Conservation (phyloP, 1,140 invertebrate genomes). For the Anthonomus grandis region DNA sequence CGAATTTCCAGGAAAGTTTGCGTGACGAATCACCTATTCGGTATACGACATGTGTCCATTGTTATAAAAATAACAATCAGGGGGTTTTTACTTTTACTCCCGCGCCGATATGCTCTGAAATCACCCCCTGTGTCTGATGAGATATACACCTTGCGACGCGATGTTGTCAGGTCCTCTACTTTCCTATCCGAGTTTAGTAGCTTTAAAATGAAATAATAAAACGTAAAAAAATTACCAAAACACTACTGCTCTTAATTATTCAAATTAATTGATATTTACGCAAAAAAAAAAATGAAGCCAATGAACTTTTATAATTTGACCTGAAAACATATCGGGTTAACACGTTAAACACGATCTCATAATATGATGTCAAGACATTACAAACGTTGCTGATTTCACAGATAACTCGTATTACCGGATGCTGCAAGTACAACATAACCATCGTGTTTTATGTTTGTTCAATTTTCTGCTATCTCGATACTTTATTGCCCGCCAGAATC, state of each 20-base stretch:
- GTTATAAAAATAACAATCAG: conserved; percentile 24
- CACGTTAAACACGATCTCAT: no score
- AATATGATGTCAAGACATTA: neutral
- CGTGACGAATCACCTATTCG: conserved; percentile 19
- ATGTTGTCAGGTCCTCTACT: neutral
- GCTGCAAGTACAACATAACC: conserved; percentile 4
- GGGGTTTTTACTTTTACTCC: conserved; percentile 21
- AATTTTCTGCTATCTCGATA: conserved; percentile 6
- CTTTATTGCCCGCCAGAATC: conserved; percentile 2
- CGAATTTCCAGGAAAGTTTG: conserved; percentile 6
- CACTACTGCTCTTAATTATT: no score
- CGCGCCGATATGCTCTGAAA: conserved; percentile 13
- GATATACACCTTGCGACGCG: conserved; percentile 14
- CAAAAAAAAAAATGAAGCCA: no score
- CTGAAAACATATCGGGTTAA: no score
- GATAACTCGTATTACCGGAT: conserved; percentile 15
- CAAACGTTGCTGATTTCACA: conserved; percentile 6
- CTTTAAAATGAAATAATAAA: no score
- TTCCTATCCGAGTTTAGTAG: no score
- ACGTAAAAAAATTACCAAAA: no score
- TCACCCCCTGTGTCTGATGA: conserved; percentile 19
- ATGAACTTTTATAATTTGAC: no score
- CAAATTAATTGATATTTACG: no score
- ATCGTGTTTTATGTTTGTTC: neutral
- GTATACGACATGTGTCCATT: conserved; percentile 19